Base-by-base conservation (phyloP, 2,888 invertebrate species). In the Harpalus rubripes region DNA sequence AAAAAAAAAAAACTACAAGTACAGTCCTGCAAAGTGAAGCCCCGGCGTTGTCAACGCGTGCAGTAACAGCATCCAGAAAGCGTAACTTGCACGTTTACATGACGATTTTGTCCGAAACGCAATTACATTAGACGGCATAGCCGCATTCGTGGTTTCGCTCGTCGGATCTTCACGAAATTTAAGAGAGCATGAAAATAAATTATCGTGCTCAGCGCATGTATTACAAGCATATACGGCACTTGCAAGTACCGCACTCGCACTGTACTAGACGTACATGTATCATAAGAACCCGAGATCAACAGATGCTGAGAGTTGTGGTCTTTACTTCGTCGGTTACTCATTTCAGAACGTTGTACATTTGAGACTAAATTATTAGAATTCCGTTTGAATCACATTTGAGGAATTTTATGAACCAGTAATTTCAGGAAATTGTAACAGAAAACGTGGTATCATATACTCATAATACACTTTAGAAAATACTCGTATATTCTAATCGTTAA, bases 141-240 rank as follows among this genome's bases (percentile, higher is more conserved):
- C 61, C 61, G 59, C 80, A 63, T 41, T 61, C 80, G 80, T 61
- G 80, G 80, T 80, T 80, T 80, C 80, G 80, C 80, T 80, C 80
- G 59, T 80, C 39, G 68, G 81, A 72, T 82, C 82, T 74, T 63
- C 56, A 72, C 82, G 59, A 74, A 82, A 82, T 82, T 82, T 82
- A 82, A 82, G 82, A 82, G 82, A 82, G 82, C 82, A 82, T 82
- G 82, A 82, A 82, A 72, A 74, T 72, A 82, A 82, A 82, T 82
- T 82, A 82, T 68, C 82, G 72, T 82, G 82, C 61, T 58, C 80
- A 80, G 61, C 61, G 61, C 56, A 58, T 78, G 78, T 74, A 68
- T 39, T 68, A 63, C 63, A 63, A 12, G 63, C 63, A 22, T 63
- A 63, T 26, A 68, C 26, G 12, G 68, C 68, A 74, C 44, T 68